Evolutionary conservation across 2,888 invertebrate genomes (phyloP), one percentile per base, ranked within the genome.

Genomic region (Mimumesa dahlbomi): DNA sequence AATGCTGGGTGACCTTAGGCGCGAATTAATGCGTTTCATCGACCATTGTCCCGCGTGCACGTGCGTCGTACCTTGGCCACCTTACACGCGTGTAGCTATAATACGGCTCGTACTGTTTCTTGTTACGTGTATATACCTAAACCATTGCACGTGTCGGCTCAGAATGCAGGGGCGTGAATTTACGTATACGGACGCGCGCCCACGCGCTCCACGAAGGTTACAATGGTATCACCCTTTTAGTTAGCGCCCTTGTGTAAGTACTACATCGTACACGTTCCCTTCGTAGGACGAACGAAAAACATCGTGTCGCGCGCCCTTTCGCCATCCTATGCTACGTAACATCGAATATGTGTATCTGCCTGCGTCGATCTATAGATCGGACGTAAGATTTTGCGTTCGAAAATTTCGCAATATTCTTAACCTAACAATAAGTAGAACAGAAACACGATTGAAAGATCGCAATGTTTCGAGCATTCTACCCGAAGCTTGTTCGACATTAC

Each of bases 181-280:
- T 74, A 73, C 83, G 80, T 71, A 70, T 76, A 75, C 75, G 73
- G n/a, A n/a, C 58, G 82, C 82, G 79, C 83, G 81, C 16, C 14
- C 79, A 81, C 79, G 62, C 79, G 31, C 0, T 53, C 67, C 66
- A 74, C 66, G 72, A 73, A 77, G 70, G 75, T 45, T 36, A 79
- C 75, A 70, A 75, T 79, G 71, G 77, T 75, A 75, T 68, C 76
- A 25, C 69, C 77, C 82, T 79, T 82, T 80, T 82, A 73, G 76
- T 77, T 62, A 70, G 63, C 58, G 73, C 67, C 74, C 59, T 68
- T 7, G 29, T 18, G 49, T 14, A n/a, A n/a, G n/a, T n/a, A n/a
- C n/a, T n/a, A 36, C 50, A 13, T 36, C 38, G 14, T 7, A 7
- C 34, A 18, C 42, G 16, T 38, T 40, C 25, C 6, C 25, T 25